phyloP scores from a whole-genome alignment of 2,888 invertebrate species.

The Phania funesta region DNA sequence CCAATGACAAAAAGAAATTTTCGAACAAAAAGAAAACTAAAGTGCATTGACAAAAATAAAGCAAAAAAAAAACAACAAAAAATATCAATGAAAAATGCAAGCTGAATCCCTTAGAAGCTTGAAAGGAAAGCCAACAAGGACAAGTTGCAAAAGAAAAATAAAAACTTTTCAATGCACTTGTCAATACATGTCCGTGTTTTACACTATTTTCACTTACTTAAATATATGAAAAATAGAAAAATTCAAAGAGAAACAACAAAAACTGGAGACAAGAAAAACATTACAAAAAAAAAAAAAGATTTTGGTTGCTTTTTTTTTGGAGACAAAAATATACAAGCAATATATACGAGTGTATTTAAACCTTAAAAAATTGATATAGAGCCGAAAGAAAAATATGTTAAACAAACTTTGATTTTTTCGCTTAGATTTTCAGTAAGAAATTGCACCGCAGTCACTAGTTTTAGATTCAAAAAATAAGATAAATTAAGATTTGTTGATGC shows the following conservation, averaged over 20 bases:
- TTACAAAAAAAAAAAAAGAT: constrained; percentile 36
- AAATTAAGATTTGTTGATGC: constrained; percentile 12
- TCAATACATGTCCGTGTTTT: constrained; percentile 55
- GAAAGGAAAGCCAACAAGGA: constrained; percentile 21
- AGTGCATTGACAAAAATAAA: constrained; percentile 49
- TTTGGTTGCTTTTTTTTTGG: not conserved
- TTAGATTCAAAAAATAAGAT: not conserved
- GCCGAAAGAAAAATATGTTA: not conserved
- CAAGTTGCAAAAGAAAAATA: constrained; percentile 13
- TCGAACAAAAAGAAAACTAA: not conserved
- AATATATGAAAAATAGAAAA: not conserved
- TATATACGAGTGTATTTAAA: constrained; percentile 29
- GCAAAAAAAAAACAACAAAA: too few species aligned
- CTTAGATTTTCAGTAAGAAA: not conserved
- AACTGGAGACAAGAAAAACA: constrained; percentile 31
- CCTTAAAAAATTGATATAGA: constrained; percentile 12
- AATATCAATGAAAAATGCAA: constrained; percentile 10
- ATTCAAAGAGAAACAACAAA: not conserved
- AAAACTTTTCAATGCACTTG: constrained; percentile 51
- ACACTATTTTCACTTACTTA: constrained; percentile 50
- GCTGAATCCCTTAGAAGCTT: constrained; percentile 35
- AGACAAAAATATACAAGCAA: not conserved
- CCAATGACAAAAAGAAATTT: not conserved
- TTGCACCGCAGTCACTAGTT: constrained; percentile 1
- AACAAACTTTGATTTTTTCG: constrained; percentile 41